These are phyloP conservation scores for Connochaetes taurinus DNA, from an alignment of 2,113 vertebrate genomes.

Conservation along the genomic window DNA sequence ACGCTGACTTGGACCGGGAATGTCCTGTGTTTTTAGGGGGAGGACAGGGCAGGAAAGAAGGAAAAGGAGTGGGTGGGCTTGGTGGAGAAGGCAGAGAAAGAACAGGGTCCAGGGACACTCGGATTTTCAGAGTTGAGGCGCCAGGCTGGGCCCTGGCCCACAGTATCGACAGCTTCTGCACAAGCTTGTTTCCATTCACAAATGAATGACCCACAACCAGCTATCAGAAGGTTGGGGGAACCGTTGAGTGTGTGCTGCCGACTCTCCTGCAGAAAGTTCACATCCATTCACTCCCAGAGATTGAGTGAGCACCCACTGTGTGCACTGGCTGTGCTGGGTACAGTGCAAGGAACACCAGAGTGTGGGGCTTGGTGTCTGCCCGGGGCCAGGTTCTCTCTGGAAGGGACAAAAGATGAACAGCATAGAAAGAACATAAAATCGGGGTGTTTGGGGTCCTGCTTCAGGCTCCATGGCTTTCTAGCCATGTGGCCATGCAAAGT, in stretches of 20 bases:
- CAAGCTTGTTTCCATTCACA: neutral
- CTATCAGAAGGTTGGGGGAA: rapidly evolving
- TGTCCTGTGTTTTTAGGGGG: neutral
- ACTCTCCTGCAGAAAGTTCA: neutral
- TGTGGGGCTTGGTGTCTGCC: neutral
- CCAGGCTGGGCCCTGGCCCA: neutral
- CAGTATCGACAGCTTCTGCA: neutral
- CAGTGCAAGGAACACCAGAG: neutral
- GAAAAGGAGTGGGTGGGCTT: neutral
- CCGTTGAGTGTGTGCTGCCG: rapidly evolving
- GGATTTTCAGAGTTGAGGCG: neutral
- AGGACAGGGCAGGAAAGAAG: no score
- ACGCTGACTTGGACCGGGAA: neutral
- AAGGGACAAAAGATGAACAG: neutral
- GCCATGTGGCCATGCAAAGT: neutral
- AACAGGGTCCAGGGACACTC: neutral
- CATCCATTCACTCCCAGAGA: rapidly evolving
- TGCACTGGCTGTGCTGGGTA: neutral
- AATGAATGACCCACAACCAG: neutral
- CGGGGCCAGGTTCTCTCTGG: neutral
- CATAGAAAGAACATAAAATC: neutral
- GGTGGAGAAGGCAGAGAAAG: neutral
- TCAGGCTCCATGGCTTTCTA: neutral
- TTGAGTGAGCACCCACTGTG: neutral
- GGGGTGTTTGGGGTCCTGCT: no score